Percentiles rank a stretch among this genome's conserved stretches.
These are phyloP conservation scores for Bimastos eiseni DNA, from an alignment of 2,888 invertebrate genomes.

Conservation along the genomic window DNA sequence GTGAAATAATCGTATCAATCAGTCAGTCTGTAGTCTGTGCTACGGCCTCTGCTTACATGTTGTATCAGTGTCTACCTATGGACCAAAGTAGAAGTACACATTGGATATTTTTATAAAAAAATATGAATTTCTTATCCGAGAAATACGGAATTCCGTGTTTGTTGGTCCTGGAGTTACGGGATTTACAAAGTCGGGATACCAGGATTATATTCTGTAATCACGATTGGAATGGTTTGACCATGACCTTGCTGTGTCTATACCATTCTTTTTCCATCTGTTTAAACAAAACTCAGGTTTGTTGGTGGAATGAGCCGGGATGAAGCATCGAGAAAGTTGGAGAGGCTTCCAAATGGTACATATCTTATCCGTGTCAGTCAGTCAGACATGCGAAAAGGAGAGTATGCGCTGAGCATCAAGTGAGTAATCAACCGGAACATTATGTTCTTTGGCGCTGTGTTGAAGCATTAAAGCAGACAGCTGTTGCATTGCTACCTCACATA, in stretches of 20 bases:
- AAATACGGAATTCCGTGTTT: no score
- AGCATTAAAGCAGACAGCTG: neutral
- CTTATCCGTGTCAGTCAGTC: constrained; percentile 62
- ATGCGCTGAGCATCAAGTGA: constrained; percentile 63
- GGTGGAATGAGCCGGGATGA: constrained; percentile 55
- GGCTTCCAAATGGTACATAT: constrained; percentile 61
- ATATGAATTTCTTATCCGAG: no score
- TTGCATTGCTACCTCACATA: neutral
- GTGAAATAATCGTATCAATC: no score
- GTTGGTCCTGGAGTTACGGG: no score
- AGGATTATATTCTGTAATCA: no score
- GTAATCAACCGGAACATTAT: constrained; percentile 37
- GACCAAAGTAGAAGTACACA: no score
- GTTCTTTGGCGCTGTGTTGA: no score
- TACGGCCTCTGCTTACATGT: no score
- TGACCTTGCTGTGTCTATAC: neutral
- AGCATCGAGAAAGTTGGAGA: constrained; percentile 55
- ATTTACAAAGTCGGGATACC: no score
- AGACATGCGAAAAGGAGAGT: constrained; percentile 53
- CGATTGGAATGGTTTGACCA: neutral
- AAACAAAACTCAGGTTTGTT: constrained; percentile 52
- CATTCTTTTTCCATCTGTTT: neutral
- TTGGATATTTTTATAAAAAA: no score
- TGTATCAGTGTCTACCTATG: no score
- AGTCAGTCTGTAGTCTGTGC: no score